A percentile compares a stretch with the other conserved stretches of the same genome.
Evolutionary conservation across 2,797 vertebrate species (phyloP).

Genomic region (Octomys mimax): DNA sequence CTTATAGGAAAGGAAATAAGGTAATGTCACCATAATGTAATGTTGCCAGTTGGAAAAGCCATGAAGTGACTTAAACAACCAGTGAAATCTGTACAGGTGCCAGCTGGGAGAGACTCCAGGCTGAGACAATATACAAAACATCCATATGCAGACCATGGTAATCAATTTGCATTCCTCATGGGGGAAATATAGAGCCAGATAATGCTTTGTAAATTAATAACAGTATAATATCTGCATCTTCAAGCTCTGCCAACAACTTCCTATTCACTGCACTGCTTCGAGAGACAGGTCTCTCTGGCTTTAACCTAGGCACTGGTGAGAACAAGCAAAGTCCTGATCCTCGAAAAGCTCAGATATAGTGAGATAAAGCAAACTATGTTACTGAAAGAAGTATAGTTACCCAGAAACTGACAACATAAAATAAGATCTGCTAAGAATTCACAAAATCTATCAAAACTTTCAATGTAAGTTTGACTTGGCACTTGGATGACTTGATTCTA

Average conservation of each 20-base stretch:
- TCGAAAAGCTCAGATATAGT: not conserved
- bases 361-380: not conserved
- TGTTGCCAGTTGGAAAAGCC: slow-evolving; percentile 4
- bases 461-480: not conserved
- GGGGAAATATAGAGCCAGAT: not conserved
- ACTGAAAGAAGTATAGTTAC: not conserved
- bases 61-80: slow-evolving; percentile 2
- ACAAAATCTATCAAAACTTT: not conserved
- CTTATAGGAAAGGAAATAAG: not conserved
- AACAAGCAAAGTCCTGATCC: not conserved
- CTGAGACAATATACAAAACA: not conserved
- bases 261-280: not conserved
- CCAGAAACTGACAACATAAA: not conserved
- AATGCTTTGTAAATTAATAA: not conserved
- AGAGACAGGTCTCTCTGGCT: not conserved
- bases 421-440: not conserved
- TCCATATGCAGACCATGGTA: not conserved
- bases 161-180: not conserved
- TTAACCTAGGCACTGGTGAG: not conserved
- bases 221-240: not conserved
- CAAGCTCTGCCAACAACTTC: not conserved
- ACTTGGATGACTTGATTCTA: not conserved
- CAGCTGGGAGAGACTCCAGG: not conserved
- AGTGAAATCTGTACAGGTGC: not conserved
- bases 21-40: not conserved